These are phyloP conservation scores for Bombycilla garrulus DNA, from an alignment of 2,113 vertebrate genomes.

Conservation along the genomic window DNA sequence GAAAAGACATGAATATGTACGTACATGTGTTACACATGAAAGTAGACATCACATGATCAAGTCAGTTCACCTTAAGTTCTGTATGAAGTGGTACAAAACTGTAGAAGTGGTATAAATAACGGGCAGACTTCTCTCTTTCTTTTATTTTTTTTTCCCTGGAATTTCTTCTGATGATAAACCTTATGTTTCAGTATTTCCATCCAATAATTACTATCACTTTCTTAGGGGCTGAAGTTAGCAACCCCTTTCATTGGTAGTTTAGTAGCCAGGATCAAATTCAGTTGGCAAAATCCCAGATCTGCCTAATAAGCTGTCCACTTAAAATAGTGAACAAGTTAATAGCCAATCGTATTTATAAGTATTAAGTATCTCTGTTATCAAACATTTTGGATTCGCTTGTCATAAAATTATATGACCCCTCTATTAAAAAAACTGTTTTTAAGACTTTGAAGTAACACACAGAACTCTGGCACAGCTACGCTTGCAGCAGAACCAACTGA, in stretches of 20 bases:
- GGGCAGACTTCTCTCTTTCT: background rate
- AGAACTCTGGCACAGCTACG: slow-evolving; percentile 23
- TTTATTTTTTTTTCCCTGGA: background rate
- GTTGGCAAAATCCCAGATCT: slow-evolving; percentile 1
- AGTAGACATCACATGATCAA: background rate
- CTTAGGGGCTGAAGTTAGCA: background rate
- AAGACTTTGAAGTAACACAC: slow-evolving; percentile 26
- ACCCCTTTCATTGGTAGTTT: background rate
- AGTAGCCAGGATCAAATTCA: slow-evolving; percentile 32
- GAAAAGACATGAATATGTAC: background rate
- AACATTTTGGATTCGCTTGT: background rate
- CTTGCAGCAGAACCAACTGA: background rate
- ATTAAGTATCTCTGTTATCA: background rate
- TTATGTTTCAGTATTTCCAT: background rate
- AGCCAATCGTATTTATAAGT: background rate
- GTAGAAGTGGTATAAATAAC: background rate
- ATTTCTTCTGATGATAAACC: background rate
- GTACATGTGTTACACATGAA: background rate
- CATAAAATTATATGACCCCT: background rate
- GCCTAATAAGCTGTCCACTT: slow-evolving; percentile 1
- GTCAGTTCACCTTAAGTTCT: background rate
- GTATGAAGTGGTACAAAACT: background rate
- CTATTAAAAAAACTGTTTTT: slow-evolving; percentile 3
- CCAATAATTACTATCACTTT: background rate
- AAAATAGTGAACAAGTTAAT: background rate